These are phyloP conservation scores for Coenobita brevimanus DNA, from an alignment of 1,140 invertebrate species.

Conservation along the genomic window DNA sequence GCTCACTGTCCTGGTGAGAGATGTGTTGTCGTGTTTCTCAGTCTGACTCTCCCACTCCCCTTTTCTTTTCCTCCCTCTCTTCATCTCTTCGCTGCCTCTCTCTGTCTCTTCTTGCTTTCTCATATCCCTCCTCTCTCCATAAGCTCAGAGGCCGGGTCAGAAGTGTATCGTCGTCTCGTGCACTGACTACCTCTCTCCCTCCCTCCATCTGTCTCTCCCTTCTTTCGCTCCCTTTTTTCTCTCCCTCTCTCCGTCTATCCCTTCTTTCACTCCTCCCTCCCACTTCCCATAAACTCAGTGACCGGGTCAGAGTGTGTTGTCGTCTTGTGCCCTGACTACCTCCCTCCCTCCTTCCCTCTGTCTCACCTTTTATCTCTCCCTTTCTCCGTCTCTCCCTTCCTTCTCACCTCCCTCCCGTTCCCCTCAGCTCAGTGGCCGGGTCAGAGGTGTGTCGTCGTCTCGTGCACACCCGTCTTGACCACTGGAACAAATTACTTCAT, in stretches of 20 bases:
- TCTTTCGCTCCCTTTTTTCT: neutral
- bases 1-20: neutral
- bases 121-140: neutral
- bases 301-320: too few species aligned
- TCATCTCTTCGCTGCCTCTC: neutral
- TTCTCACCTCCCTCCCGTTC: too few species aligned
- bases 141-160: too few species aligned
- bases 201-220: neutral
- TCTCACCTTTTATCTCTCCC: neutral
- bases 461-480: too few species aligned
- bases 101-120: neutral
- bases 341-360: neutral
- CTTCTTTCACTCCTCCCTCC: neutral
- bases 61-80: too few species aligned
- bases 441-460: too few species aligned
- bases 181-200: neutral
- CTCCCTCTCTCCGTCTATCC: neutral
- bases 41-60: neutral
- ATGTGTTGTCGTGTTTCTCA: neutral
- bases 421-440: too few species aligned
- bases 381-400: too few species aligned
- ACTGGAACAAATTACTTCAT: conserved; percentile 12
- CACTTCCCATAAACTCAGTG: too few species aligned
- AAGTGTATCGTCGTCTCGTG: too few species aligned
- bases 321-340: neutral